phyloP scores from a whole-genome alignment of 2,888 invertebrate species.

The Chymomyza caudatula region DNA sequence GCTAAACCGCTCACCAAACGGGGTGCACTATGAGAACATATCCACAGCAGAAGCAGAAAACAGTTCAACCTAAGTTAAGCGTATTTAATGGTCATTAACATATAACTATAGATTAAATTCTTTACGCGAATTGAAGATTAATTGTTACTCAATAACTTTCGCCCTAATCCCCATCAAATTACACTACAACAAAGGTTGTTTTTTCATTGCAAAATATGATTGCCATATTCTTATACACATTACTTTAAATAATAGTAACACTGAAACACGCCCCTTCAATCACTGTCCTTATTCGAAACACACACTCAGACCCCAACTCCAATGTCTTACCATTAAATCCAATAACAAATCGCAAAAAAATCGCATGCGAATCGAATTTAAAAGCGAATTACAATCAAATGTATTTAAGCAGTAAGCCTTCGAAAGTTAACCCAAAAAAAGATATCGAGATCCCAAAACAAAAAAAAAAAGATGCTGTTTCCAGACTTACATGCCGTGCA shows the following conservation, averaged over 20 bases:
- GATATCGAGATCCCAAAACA: neutral
- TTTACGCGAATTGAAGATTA: too few species aligned
- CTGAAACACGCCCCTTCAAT: neutral
- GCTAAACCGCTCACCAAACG: too few species aligned
- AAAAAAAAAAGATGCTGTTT: neutral
- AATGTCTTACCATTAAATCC: constrained; percentile 69
- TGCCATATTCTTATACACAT: too few species aligned
- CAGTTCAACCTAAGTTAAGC: too few species aligned
- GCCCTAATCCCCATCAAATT: too few species aligned
- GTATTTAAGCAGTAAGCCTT: constrained; percentile 69
- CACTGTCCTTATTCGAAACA: neutral
- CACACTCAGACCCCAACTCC: constrained; percentile 39
- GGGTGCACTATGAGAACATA: too few species aligned
- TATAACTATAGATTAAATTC: too few species aligned
- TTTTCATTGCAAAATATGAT: too few species aligned
- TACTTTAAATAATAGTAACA: neutral
- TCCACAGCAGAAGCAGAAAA: too few species aligned
- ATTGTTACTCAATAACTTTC: too few species aligned
- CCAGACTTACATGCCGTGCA: neutral
- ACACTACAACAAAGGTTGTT: too few species aligned
- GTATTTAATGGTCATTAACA: too few species aligned
- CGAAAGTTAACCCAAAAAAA: constrained; percentile 40
- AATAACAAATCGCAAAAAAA: constrained; percentile 67
- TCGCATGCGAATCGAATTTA: constrained; percentile 64
- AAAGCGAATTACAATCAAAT: constrained; percentile 72